Evolutionary conservation across 2,113 vertebrate species (phyloP), one percentile per base, ranked within the genome.

Genomic region (Poeciliopsis turrubarensis): DNA sequence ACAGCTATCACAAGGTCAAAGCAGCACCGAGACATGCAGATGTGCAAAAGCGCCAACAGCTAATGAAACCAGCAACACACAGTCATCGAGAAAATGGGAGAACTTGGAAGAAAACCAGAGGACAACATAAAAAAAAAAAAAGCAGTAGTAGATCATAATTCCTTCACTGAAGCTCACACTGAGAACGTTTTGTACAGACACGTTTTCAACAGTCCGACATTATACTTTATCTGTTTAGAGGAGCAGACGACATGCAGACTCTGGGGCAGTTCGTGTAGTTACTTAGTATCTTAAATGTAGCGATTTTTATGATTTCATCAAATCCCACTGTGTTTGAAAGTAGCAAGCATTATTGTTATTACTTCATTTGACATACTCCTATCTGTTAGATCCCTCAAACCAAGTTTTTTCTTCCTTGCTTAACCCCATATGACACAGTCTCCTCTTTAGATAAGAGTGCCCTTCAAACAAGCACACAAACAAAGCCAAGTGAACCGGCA

Each of bases 381-480:
- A 44, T 41, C 26, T n/a, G 25, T 25, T 25, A 10, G 51, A 57
- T n/a, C 72, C 9, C 65, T 37, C 67, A 62, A 41, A 39, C 72
- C 39, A 41, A 19, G 67, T 10, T 37, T 37, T 37, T 29, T 65
- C 34, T 44, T 32, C 78, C 60, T 54, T 62, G 65, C 34, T 74
- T 26, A 65, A 71, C 71, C 73, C 66, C 31, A 65, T 71, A 68
- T 73, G 80, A 66, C 70, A 66, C 70, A 37, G 82, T 12, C 25
- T 41, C 67, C 66, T 74, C 74, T 76, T 81, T 47, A 63, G 25
- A 32, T 64, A 51, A 84, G 79, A 68, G 77, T 15, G 51, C 60
- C 64, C 77, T 79, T 81, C 79, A 83, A 75, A 86, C 27, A 22
- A 76, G 66, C 30, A 67, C 41, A 70, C 67, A 81, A 80, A 84